These are phyloP conservation scores for Drosophila neotestacea DNA, from an alignment of 2,888 invertebrate species.

Conservation along the genomic window DNA sequence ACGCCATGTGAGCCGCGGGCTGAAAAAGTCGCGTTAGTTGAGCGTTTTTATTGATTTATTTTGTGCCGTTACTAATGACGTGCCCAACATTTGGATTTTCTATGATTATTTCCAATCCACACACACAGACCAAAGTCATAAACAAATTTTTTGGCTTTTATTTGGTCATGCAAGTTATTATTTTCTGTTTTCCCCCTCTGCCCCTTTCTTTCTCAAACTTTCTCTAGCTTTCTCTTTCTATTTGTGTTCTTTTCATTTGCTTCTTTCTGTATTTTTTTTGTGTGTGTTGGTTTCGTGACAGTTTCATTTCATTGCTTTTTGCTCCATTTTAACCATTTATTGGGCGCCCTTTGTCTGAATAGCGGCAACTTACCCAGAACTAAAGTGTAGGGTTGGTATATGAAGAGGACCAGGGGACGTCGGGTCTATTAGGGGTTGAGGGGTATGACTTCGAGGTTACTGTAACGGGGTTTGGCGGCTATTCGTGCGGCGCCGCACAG, in stretches of 20 bases:
- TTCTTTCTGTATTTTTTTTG: conserved; percentile 5
- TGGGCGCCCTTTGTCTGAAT: conserved; percentile 67
- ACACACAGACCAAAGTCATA: conserved; percentile 55
- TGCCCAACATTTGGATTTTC: conserved; percentile 55
- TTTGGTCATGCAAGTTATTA: conserved; percentile 66
- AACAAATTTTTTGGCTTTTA: conserved; percentile 66
- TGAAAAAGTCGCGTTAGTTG: conserved; percentile 56
- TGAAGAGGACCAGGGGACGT: no score
- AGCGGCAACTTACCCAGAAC: conserved; percentile 19
- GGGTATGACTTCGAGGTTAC: conserved; percentile 45
- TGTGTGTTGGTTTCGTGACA: conserved; percentile 69
- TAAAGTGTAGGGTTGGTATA: not conserved
- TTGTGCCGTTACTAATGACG: conserved; percentile 74
- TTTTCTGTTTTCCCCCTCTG: conserved; percentile 2
- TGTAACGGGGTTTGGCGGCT: conserved; percentile 59
- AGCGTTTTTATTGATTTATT: conserved; percentile 77
- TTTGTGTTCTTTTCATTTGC: conserved; percentile 18
- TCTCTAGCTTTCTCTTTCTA: not conserved
- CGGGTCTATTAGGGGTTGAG: no score
- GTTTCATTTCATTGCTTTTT: conserved; percentile 78
- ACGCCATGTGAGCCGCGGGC: conserved; percentile 60
- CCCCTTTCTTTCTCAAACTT: not conserved
- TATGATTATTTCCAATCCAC: conserved; percentile 55
- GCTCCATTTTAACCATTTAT: conserved; percentile 79
- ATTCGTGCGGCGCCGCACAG: conserved; percentile 76